Evolutionary conservation across 1,140 invertebrate genomes (phyloP), one percentile per base, ranked within the genome.

Genomic region (Arctopsyche grandis): DNA sequence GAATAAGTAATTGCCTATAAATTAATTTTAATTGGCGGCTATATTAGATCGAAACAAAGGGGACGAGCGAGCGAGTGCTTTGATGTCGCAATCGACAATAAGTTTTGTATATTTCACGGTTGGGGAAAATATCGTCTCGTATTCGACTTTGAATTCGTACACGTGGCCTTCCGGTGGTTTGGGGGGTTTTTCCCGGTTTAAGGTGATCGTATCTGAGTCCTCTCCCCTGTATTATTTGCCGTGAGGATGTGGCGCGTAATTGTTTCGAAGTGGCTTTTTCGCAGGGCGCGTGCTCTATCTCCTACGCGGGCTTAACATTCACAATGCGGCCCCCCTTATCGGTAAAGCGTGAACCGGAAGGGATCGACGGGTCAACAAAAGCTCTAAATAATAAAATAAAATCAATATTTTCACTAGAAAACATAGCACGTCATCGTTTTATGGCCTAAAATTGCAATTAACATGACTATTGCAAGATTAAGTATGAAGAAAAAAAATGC

Each of bases 201-300:
- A 29, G 16, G 7, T 26, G 9, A 24, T n/a, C 24, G 4, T 24
- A 69, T 69, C 21, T 16, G 1, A 29, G 16, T 69, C 7, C 7
- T 38, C 29, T 4, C 29, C 29, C 29, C 29, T 44, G 16, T 69
- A 60, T 52, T 60, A 60, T 48, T 73, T 73, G n/a, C 29, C 46
- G n/a, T 0, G 5, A 48, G 38, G 38, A 12, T 44, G 29, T 21
- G 69, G 0, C 19, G 69, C 16, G 29, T 73, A 73, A 73, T 73
- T 73, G 29, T 73, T 73, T 73, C 29, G 46, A 16, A 43, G 69
- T 16, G 69, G 38, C 19, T 70, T 73, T 46, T 29, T 48, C 38
- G n/a, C 38, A 46, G 69, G 0, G 69, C 38, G 69, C 69, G 69
- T 73, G 69, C 69, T 22, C 44, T 73, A 73, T 73, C 69, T 73